Evolutionary conservation across 2,113 vertebrate genomes (phyloP).

Genomic region (Panthera uncia): DNA sequence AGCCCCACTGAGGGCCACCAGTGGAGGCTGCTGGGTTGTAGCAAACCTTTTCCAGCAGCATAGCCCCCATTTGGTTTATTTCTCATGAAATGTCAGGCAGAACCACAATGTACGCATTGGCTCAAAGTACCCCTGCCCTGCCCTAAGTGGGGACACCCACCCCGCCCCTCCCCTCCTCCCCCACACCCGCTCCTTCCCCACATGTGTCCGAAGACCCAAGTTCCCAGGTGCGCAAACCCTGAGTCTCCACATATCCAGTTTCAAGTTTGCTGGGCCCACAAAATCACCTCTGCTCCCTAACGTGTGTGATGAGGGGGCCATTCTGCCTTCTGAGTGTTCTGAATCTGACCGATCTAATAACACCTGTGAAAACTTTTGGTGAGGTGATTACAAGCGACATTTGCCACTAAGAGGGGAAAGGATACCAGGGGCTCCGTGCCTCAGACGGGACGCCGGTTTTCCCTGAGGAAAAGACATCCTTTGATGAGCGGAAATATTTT

Average conservation of each 20-base stretch:
- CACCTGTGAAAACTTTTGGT: accelerated
- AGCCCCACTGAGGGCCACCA: background rate
- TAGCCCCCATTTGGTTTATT: background rate
- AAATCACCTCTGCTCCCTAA: background rate
- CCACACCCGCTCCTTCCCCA: accelerated
- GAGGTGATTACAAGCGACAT: background rate
- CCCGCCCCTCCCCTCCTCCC: accelerated
- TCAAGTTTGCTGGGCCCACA: background rate
- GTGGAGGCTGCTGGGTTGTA: too few relatives aligned
- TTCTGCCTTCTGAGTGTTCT: background rate
- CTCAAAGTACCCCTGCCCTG: too few relatives aligned
- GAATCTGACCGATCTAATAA: background rate
- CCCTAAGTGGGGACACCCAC: background rate
- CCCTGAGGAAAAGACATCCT: background rate
- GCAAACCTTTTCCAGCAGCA: background rate
- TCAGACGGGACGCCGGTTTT: accelerated
- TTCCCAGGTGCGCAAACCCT: background rate
- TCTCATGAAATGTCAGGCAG: background rate
- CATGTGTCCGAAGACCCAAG: background rate
- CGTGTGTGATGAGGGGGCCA: accelerated
- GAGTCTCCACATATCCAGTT: too few relatives aligned
- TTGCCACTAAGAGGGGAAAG: accelerated
- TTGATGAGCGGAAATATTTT: background rate
- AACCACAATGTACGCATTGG: accelerated
- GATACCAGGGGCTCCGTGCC: accelerated